Conservation (phyloP, 2,113 vertebrate genomes). For the Theropithecus gelada region DNA sequence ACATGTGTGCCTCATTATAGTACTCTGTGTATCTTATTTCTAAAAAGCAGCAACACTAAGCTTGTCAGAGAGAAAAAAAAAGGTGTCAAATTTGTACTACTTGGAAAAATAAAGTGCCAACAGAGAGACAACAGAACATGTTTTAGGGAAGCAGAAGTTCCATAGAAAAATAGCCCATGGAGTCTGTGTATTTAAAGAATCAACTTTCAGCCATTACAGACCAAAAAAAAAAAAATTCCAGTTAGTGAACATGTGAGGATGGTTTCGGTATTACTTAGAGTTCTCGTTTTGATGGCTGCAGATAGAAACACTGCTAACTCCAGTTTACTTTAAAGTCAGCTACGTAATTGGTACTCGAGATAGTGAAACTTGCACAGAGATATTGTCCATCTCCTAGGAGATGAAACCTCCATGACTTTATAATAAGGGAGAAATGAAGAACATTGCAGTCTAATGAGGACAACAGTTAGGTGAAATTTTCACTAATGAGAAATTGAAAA, state of each 20-base stretch:
- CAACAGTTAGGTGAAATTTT: conserved; percentile 45
- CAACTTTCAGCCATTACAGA: neutral
- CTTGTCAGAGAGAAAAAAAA: neutral
- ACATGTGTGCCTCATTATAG: neutral
- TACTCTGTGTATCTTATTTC: neutral
- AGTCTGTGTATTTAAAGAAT: neutral
- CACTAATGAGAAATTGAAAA: conserved; percentile 52
- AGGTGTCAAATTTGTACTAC: neutral
- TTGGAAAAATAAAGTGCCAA: neutral
- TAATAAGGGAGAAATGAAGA: conserved; percentile 43
- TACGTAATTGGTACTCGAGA: neutral
- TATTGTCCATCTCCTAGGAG: conserved; percentile 5
- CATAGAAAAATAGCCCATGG: neutral
- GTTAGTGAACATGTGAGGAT: neutral
- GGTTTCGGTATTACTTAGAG: neutral
- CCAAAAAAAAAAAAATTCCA: neutral
- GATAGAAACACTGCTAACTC: neutral
- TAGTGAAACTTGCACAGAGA: neutral
- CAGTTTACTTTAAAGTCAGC: neutral
- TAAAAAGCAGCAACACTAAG: neutral
- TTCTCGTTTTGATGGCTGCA: neutral
- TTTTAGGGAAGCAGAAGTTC: neutral
- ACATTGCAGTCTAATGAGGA: neutral
- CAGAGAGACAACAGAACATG: neutral
- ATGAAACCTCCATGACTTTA: neutral